A percentile compares a stretch with the other conserved stretches of the same genome.
Evolutionary conservation across 2,888 invertebrate species (phyloP).

Genomic region (Drosophila ezoana): DNA sequence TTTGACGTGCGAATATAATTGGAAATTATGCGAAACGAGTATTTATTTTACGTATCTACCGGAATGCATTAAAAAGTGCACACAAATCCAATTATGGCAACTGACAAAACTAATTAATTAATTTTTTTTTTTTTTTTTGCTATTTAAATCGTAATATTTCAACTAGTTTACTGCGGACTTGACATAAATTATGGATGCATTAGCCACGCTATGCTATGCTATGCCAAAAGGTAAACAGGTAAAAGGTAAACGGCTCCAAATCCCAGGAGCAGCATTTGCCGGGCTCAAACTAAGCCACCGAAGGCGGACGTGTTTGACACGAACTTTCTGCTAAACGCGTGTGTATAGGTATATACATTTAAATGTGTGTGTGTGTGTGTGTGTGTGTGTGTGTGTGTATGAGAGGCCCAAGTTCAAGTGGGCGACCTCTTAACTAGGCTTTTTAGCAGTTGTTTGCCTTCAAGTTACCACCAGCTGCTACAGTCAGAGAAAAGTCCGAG

Average conservation of each 20-base stretch:
- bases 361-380: neutral
- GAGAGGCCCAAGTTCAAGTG: neutral
- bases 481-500: too few species aligned
- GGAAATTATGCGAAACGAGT: neutral
- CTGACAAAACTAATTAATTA: neutral
- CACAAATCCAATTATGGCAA: neutral
- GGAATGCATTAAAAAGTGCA: neutral
- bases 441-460: neutral
- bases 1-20: neutral
- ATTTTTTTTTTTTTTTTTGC: too few species aligned
- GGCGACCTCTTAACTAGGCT: neutral
- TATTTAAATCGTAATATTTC: neutral
- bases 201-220: neutral
- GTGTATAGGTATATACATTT: neutral
- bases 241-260: neutral
- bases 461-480: neutral
- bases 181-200: conserved; percentile 3
- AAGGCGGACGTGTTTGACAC: neutral
- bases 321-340: neutral
- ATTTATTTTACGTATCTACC: too few species aligned
- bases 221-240: neutral
- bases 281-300: neutral
- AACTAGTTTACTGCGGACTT: neutral
- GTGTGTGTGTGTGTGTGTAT: neutral
- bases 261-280: conserved; percentile 5